Evolutionary conservation across 2,888 invertebrate species (phyloP).

Genomic region (Opisthograptis luteolata): DNA sequence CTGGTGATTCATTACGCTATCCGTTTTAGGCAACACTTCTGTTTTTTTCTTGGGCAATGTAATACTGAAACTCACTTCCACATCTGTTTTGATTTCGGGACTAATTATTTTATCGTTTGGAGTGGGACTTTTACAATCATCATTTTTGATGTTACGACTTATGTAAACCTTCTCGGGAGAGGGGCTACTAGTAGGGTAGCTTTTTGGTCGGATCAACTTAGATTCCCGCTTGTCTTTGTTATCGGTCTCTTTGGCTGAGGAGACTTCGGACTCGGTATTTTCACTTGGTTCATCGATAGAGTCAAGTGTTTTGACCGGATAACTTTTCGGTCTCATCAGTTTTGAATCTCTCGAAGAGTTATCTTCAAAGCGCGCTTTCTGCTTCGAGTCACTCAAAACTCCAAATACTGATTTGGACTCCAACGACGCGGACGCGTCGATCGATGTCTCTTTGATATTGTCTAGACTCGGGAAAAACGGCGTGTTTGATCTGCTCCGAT

Average conservation of each 20-base stretch:
- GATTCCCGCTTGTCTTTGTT: conserved; percentile 65
- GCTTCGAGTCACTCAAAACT: conserved; percentile 41
- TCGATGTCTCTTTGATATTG: conserved; percentile 74
- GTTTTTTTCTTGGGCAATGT: conserved; percentile 69
- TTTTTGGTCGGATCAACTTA: conserved; percentile 83
- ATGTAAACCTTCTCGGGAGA: conserved; percentile 72
- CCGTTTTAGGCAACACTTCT: conserved; percentile 45
- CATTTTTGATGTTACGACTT: conserved; percentile 55
- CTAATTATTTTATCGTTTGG: conserved; percentile 43
- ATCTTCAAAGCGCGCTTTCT: conserved; percentile 55
- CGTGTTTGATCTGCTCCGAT: conserved; percentile 76
- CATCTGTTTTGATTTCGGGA: conserved; percentile 59
- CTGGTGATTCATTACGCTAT: conserved; percentile 45
- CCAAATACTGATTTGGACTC: conserved; percentile 44
- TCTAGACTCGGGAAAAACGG: conserved; percentile 81
- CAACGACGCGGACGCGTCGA: conserved; percentile 52
- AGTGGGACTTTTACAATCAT: conserved; percentile 50
- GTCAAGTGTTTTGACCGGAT: conserved; percentile 77
- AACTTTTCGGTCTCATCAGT: conserved; percentile 84
- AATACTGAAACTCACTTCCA: conserved; percentile 79
- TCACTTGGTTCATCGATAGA: conserved; percentile 57
- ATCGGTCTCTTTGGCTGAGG: conserved; percentile 50
- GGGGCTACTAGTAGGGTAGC: conserved; percentile 82
- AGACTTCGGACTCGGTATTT: conserved; percentile 45
- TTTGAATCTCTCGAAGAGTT: conserved; percentile 65